Evolutionary conservation across 1,140 invertebrate species (phyloP), one percentile per base, ranked within the genome.

Genomic region (Arctopsyche grandis): DNA sequence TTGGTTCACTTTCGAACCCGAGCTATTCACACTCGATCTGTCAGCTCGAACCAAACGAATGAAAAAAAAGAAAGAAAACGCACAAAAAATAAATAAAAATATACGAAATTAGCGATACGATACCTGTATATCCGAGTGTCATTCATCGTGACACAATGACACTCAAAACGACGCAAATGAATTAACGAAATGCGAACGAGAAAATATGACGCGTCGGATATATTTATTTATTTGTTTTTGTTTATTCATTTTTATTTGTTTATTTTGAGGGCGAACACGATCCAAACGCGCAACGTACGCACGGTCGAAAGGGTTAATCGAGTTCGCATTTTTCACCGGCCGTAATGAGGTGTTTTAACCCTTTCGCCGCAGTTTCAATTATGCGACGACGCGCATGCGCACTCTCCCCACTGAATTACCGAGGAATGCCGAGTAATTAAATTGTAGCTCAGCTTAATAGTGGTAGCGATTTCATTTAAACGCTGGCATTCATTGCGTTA

Each of bases 381-480:
- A 43, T 22, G 69, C 10, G 5, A 3, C 22, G 14, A 70, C 69
- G 69, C 69, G 69, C 26, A n/a, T 5, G 69, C 24, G 38, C 29
- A 14, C 69, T 14, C 1, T 10, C 24, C 21, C 21, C 58, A 38
- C 46, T 74, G 74, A 52, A 76, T 76, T 63, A 76, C 4, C 73
- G 19, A 26, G 46, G 21, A 16, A 60, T 38, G 21, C 24, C 26
- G 74, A 63, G 74, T 63, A 76, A 76, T 76, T 76, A 76, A 63
- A 76, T 76, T 76, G 46, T 48, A 24, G 19, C 73, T 16, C 22
- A 19, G 22, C 24, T 63, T 76, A 56, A 76, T 63, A 76, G 56
- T 60, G 74, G 63, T 21, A 19, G 46, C 74, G 74, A 52, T 63
- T 76, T 76, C 29, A 63, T 76, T 63, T 38, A 63, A 63, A 38